Percentiles rank a stretch among this genome's conserved stretches.
These are phyloP conservation scores for Enteromius mattozi DNA, from an alignment of 2,797 vertebrate species.

Conservation along the genomic window DNA sequence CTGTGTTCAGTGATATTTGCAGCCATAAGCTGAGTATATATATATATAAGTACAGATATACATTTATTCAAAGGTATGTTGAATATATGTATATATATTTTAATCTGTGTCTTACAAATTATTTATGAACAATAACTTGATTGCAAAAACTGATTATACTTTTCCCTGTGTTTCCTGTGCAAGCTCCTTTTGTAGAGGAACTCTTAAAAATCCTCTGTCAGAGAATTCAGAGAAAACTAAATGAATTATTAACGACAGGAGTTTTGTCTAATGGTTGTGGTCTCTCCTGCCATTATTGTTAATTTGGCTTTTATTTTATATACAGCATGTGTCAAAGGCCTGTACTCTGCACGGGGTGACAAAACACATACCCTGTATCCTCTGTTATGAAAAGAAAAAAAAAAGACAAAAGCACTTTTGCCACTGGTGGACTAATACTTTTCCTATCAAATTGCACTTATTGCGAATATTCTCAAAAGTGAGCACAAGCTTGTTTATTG, in stretches of 20 bases:
- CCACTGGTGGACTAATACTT: constrained; percentile 24
- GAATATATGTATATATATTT: constrained; percentile 43
- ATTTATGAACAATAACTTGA: constrained; percentile 34
- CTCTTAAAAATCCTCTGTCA: neutral
- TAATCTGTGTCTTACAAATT: constrained; percentile 46
- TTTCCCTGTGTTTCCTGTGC: constrained; percentile 34
- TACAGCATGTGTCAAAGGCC: constrained; percentile 48
- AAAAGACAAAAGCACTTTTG: constrained; percentile 39
- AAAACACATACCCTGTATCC: constrained; percentile 33
- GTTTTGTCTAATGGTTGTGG: neutral
- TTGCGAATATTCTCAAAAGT: constrained; percentile 30
- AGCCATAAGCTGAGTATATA: constrained; percentile 53
- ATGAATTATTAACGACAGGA: constrained; percentile 18
- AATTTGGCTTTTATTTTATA: constrained; percentile 26
- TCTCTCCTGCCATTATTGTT: constrained; percentile 14
- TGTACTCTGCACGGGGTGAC: constrained; percentile 28
- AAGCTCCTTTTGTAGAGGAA: constrained; percentile 15
- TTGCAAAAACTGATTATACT: constrained; percentile 12
- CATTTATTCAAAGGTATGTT: constrained; percentile 45
- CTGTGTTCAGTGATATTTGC: constrained; percentile 53
- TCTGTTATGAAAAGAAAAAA: neutral
- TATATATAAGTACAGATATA: constrained; percentile 45
- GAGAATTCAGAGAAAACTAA: constrained; percentile 20
- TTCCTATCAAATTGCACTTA: constrained; percentile 38
- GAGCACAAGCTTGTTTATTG: constrained; percentile 37